Base-by-base conservation (phyloP, 2,888 invertebrate species). In the Crepidodera aurea region DNA sequence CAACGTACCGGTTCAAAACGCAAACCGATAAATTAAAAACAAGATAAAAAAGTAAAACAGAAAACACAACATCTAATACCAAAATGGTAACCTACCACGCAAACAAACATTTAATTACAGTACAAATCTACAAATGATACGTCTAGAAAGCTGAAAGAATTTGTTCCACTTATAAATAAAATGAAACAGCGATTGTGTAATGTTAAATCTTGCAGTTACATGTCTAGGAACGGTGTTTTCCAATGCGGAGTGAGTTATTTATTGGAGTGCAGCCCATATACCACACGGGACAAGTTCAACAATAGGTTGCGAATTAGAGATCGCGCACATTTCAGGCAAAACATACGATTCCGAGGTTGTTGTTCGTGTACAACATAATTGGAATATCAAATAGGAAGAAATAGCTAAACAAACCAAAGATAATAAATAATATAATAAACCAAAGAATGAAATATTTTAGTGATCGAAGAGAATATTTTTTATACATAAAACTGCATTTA, bases 101-200 rank as follows among this genome's bases (percentile, higher is more conserved):
- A 57, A 62, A 62, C 62, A 62, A 56, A 69, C 62, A 51, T 19
- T 62, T 62, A 57, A 56, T 56, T 62, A 56, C 51, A 10, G 16
- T 40, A 40, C 18, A 37, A 40, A 32, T 59, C 16, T 16, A 40
- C 40, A 27, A 48, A 32, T 59, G 55, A 55, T 60, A 50, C 15
- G 27, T 59, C 55, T 61, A 65, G 62, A 62, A 60, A 62, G 46
- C 37, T 48, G 39, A 62, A 60, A 40, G 40, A 40, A 40, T 40
- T 40, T 10, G 65, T 64, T 66, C 61, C 55, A 65, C 60, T 66
- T 68, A 63, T 67, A 68, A 67, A 67, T 65, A 67, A 67, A 65
- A 51, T 48, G 60, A 60, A 64, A 66, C 68, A 66, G 58, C 62
- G 54, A 64, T 68, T 68, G 68, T 68, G 68, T 65, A 66, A 68